Base-by-base conservation (phyloP, 2,113 vertebrate species). In the Channa maculata region DNA sequence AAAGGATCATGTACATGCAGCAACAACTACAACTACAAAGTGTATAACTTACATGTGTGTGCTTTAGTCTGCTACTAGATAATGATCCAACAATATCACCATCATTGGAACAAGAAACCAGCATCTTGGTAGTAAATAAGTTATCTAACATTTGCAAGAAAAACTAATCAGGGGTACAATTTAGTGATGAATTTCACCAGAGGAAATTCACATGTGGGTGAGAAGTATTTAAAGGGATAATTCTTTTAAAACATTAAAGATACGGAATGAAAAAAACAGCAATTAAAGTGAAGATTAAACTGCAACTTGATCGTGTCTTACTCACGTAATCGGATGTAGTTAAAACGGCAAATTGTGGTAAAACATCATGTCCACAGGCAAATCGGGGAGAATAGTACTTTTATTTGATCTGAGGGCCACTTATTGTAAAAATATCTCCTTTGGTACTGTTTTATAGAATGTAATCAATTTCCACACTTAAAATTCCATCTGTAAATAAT, bases 281-380 rank as follows among this genome's bases (percentile, higher is more conserved):
- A 83, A 87, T 87, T 87, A 84, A 61, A 80, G 51, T 64, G 8
- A 1, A 82, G 82, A 82, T 82, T 68, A 78, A 75, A 75, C 55
- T 54, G 68, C 54, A 80, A 73, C 39, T 82, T 52, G 38, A 75
- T 71, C 77, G 79, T 44, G 64, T 74, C 62, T 80, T 62, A 12
- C 62, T 79, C 71, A 55, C 65, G 55, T 58, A 75, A 84, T 76
- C 52, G 75, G 61, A 84, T 77, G 36, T 48, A 77, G 57, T 77
- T 82, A 77, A 78, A 90, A 55, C 12, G 50, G 14, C 34, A 77
- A 64, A 82, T 72, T 54, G 49, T 60, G 36, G 51, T 50, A 73
- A 48, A 59, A 61, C 48, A 51, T 69, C 79, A 63, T 3, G 65
- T 24, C 61, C 10, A 38, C 45, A 60, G 45, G n/a, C 46, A 58